A percentile compares a stretch with the other conserved stretches of the same genome.
Conservation (phyloP, 2,888 invertebrate genomes). For the Orthosia gracilis region DNA sequence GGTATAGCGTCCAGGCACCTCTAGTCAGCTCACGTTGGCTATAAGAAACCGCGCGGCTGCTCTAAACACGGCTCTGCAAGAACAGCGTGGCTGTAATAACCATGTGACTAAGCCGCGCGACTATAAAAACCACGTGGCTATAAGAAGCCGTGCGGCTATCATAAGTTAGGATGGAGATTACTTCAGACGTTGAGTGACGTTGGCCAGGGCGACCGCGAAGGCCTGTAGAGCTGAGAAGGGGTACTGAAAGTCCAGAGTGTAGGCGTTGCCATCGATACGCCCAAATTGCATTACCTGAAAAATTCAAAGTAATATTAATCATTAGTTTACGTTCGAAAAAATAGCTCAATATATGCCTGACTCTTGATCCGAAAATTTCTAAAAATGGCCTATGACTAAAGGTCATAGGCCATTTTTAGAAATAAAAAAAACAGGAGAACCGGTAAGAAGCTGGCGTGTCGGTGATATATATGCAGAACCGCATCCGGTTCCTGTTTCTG, state of each 20-base stretch:
- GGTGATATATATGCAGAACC: too few species aligned
- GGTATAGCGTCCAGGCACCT: conserved; percentile 17
- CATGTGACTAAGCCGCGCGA: conserved; percentile 60
- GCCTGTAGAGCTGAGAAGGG: conserved; percentile 99
- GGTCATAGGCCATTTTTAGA: too few species aligned
- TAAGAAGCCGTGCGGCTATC: too few species aligned
- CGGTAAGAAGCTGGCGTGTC: too few species aligned
- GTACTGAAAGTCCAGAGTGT: conserved; percentile 99
- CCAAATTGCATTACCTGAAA: conserved; percentile 99
- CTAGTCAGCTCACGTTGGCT: conserved; percentile 43
- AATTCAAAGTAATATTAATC: conserved; percentile 53
- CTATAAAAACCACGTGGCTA: conserved; percentile 69
- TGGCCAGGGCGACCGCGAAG: conserved; percentile 99
- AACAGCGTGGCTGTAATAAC: conserved; percentile 41
- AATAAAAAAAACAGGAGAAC: too few species aligned
- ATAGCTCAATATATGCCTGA: background rate
- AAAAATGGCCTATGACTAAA: background rate
- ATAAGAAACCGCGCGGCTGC: conserved; percentile 68
- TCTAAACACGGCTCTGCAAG: conserved; percentile 47
- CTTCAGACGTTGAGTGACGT: conserved; percentile 98
- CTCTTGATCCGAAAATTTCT: background rate
- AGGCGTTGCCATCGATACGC: conserved; percentile 99
- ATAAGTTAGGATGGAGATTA: conserved; percentile 84
- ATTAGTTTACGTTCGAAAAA: background rate
- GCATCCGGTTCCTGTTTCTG: too few species aligned